phyloP scores from a whole-genome alignment of 2,888 invertebrate genomes.

The Drosophila robusta region DNA sequence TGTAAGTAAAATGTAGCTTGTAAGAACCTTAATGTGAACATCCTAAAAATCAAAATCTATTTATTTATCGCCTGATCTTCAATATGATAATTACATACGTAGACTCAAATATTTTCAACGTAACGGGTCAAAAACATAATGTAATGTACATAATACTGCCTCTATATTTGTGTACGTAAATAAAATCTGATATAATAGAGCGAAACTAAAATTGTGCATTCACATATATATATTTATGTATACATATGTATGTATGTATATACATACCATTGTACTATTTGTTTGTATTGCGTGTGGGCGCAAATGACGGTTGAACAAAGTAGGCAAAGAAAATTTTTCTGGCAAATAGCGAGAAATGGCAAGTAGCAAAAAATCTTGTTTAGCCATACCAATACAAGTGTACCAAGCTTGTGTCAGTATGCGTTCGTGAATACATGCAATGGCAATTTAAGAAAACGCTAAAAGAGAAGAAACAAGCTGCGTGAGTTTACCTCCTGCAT shows the following conservation, averaged over 20 bases:
- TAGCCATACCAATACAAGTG: conserved; percentile 49
- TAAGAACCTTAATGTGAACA: not conserved
- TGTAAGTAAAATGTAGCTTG: conserved; percentile 62
- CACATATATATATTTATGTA: not conserved
- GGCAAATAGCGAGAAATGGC: conserved; percentile 20
- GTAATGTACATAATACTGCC: not conserved
- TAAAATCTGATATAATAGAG: not conserved
- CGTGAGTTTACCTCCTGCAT: conserved; percentile 30
- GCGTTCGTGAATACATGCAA: conserved; percentile 18
- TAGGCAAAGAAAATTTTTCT: conserved; percentile 58
- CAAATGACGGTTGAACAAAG: conserved; percentile 37
- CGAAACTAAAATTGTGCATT: conserved; percentile 2
- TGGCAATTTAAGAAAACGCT: conserved; percentile 18
- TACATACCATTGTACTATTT: conserved; percentile 3
- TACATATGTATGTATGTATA: not conserved
- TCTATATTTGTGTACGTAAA: not conserved
- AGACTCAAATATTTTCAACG: not conserved
- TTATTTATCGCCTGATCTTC: not conserved
- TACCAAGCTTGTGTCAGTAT: conserved; percentile 15
- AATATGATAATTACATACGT: not conserved
- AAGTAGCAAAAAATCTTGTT: conserved; percentile 55
- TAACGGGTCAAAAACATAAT: not conserved
- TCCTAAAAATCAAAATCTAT: not conserved
- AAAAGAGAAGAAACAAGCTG: conserved; percentile 24
- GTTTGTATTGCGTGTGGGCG: conserved; percentile 34